Evolutionary conservation across 1,140 invertebrate genomes (phyloP).

Genomic region (Neoseiulus cucumeris): DNA sequence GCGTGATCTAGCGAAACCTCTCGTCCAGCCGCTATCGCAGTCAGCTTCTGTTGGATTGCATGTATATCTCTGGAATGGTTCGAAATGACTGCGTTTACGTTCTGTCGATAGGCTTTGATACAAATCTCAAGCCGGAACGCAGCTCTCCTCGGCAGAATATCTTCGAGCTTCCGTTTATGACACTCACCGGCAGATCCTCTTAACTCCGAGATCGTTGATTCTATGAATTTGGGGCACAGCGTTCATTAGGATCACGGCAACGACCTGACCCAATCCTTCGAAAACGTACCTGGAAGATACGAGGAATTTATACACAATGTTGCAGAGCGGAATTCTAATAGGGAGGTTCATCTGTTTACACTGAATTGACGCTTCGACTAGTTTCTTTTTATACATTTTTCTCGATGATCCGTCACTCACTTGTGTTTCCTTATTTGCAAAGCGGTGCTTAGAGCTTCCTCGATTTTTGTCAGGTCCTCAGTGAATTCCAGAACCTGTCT

Average conservation of each 20-base stretch:
- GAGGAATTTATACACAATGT: conserved; percentile 15
- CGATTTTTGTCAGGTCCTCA: conserved; percentile 51
- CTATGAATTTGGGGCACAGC: conserved; percentile 54
- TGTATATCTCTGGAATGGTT: conserved; percentile 43
- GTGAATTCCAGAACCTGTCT: conserved; percentile 57
- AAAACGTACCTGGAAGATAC: conserved; percentile 83
- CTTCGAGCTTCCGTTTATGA: too few relatives aligned
- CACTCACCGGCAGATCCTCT: conserved; percentile 35
- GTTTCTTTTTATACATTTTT: neutral
- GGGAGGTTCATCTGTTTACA: too few relatives aligned
- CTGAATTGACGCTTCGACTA: too few relatives aligned
- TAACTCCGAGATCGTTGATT: conserved; percentile 55
- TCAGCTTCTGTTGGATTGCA: conserved; percentile 60
- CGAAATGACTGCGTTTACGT: too few relatives aligned
- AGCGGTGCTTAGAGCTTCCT: conserved; percentile 51
- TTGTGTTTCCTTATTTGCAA: conserved; percentile 55
- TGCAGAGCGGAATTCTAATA: neutral
- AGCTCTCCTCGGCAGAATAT: too few relatives aligned
- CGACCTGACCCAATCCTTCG: conserved; percentile 69
- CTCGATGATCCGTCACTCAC: conserved; percentile 26
- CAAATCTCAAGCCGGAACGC: too few relatives aligned
- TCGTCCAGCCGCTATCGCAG: conserved; percentile 55
- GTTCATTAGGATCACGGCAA: conserved; percentile 62
- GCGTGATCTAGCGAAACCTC: conserved; percentile 65
- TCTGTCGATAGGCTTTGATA: too few relatives aligned